Percentiles rank a stretch among this genome's conserved stretches.
phyloP scores from a whole-genome alignment of 2,113 vertebrate species.

The Prietella phreatophila region DNA sequence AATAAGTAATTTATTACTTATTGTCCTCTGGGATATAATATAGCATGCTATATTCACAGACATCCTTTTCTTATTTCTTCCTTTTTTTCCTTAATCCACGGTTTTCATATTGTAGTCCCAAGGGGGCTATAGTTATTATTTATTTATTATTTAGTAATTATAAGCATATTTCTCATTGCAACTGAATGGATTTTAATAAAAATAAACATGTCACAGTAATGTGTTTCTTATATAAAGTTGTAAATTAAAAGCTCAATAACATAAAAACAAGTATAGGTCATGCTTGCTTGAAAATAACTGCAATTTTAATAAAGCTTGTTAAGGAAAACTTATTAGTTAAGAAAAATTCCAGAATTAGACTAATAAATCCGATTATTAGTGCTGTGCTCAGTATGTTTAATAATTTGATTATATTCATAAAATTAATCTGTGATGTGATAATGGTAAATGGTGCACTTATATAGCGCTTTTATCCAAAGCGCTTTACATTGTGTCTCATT shows the following conservation, averaged over 20 bases:
- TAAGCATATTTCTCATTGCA: background rate
- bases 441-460: too few relatives aligned
- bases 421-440: background rate
- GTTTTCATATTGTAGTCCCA: background rate
- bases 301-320: background rate
- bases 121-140: background rate
- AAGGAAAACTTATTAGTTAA: background rate
- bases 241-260: background rate
- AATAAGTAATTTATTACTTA: background rate
- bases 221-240: background rate
- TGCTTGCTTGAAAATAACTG: background rate
- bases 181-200: background rate
- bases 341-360: background rate
- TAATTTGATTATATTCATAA: background rate
- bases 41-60: background rate
- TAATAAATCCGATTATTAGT: background rate
- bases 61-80: background rate
- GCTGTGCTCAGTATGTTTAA: background rate
- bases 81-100: background rate
- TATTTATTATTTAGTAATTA: background rate
- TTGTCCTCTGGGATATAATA: constrained; percentile 6
- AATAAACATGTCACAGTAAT: background rate
- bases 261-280: background rate
- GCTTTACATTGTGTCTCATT: too few relatives aligned
- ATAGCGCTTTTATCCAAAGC: too few relatives aligned